These are phyloP conservation scores for Tillus elongatus DNA, from an alignment of 2,888 invertebrate species.

Conservation along the genomic window DNA sequence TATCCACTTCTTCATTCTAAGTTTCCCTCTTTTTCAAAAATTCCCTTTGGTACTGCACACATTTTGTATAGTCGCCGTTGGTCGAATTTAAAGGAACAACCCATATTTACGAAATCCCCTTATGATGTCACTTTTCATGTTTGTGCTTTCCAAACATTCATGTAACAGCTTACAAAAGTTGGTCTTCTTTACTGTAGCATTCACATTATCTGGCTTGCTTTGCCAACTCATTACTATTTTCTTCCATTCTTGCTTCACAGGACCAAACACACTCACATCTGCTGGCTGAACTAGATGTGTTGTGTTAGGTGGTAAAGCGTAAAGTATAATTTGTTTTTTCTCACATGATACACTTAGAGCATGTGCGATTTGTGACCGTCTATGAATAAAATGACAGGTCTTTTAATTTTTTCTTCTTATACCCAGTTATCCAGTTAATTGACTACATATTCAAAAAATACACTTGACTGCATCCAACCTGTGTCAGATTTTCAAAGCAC, in stretches of 20 bases:
- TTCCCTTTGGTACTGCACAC: too few species aligned
- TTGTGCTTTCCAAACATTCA: background rate
- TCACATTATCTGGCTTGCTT: conserved; percentile 5
- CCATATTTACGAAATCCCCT: background rate
- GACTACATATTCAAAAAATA: too few species aligned
- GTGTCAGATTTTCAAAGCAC: conserved; percentile 21
- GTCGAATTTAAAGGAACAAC: background rate
- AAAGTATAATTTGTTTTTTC: too few species aligned
- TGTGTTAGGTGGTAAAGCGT: conserved; percentile 13
- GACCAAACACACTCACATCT: conserved; percentile 12
- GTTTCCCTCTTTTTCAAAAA: too few species aligned
- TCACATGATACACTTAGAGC: too few species aligned
- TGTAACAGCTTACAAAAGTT: background rate
- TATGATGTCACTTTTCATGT: background rate
- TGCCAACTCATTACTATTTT: conserved; percentile 17
- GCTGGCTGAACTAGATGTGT: conserved; percentile 14
- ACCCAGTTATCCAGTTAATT: too few species aligned
- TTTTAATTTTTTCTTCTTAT: too few species aligned
- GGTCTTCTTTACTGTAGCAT: background rate
- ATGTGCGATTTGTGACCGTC: too few species aligned
- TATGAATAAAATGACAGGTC: too few species aligned
- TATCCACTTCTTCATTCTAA: too few species aligned
- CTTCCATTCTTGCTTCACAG: conserved; percentile 12
- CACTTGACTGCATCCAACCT: conserved; percentile 24
- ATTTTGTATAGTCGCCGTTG: background rate